Evolutionary conservation across 2,888 invertebrate species (phyloP).

Genomic region (Resseliella maxima): DNA sequence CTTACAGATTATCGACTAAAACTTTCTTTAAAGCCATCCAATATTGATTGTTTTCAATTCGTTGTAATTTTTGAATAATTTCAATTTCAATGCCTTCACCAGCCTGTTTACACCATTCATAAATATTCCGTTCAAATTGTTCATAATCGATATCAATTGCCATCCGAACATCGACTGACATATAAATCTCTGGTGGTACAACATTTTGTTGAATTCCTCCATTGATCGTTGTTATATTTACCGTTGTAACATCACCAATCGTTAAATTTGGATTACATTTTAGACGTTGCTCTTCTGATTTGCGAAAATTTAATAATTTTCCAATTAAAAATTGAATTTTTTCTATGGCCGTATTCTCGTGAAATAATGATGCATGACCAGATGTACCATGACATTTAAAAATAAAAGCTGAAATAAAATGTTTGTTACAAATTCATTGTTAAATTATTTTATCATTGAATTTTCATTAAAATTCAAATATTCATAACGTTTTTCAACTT

Average conservation of each 20-base stretch:
- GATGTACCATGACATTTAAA: constrained; percentile 77
- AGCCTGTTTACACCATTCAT: constrained; percentile 76
- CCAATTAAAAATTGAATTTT: constrained; percentile 75
- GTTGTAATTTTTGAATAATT: constrained; percentile 74
- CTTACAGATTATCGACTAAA: constrained; percentile 73
- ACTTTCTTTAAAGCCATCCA: constrained; percentile 80
- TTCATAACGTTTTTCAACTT: constrained; percentile 57
- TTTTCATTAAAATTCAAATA: neutral
- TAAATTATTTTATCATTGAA: too few relatives aligned
- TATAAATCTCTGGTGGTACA: constrained; percentile 77
- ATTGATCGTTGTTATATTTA: constrained; percentile 77
- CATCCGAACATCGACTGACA: constrained; percentile 76
- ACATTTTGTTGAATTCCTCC: constrained; percentile 88
- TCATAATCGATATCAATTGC: constrained; percentile 71
- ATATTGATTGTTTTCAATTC: constrained; percentile 74
- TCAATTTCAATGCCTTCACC: constrained; percentile 77
- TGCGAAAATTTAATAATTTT: constrained; percentile 75
- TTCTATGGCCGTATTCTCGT: constrained; percentile 78
- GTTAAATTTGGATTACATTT: constrained; percentile 68
- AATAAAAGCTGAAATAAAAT: constrained; percentile 70
- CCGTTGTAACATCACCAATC: constrained; percentile 79
- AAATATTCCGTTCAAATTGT: constrained; percentile 70
- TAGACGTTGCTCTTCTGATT: constrained; percentile 71
- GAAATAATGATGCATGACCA: constrained; percentile 82
- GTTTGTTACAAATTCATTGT: too few relatives aligned